Percentiles rank a stretch among this genome's conserved stretches.
Evolutionary conservation across 2,113 vertebrate species (phyloP).

Genomic region (Cephalopterus ornatus): DNA sequence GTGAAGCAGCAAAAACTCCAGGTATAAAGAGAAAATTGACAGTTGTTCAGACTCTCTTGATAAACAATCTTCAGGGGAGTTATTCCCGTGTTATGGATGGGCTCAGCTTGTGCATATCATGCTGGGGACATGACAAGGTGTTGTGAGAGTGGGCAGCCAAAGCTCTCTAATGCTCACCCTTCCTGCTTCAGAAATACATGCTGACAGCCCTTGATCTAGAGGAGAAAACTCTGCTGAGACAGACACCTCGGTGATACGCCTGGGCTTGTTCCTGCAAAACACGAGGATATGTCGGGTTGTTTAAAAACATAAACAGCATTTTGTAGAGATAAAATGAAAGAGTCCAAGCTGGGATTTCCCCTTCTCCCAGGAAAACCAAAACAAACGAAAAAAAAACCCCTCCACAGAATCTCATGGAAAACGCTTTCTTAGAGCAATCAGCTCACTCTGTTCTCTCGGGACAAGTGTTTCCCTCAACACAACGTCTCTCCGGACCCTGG

Average conservation of each 20-base stretch:
- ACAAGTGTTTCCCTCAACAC: neutral
- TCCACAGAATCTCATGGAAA: neutral
- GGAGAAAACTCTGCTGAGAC: neutral
- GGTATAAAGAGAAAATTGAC: neutral
- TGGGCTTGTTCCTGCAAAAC: neutral
- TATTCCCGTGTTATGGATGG: neutral
- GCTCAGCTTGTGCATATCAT: neutral
- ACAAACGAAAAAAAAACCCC: neutral
- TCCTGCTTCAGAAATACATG: neutral
- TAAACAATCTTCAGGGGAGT: neutral
- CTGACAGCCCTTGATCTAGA: neutral
- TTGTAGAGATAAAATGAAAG: neutral
- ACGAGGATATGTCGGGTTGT: accelerated
- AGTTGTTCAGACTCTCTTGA: neutral
- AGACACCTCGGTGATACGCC: neutral
- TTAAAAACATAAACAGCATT: neutral
- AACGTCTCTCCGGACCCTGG: neutral
- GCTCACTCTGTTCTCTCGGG: neutral
- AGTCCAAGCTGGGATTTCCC: neutral
- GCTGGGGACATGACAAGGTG: neutral
- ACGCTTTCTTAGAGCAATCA: neutral
- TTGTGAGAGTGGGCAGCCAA: neutral
- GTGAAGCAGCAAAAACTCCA: neutral
- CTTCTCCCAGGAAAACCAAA: neutral
- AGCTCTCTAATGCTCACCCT: neutral